Evolutionary conservation across 1,140 invertebrate genomes (phyloP).

Genomic region (Luehdorfia chinensis): DNA sequence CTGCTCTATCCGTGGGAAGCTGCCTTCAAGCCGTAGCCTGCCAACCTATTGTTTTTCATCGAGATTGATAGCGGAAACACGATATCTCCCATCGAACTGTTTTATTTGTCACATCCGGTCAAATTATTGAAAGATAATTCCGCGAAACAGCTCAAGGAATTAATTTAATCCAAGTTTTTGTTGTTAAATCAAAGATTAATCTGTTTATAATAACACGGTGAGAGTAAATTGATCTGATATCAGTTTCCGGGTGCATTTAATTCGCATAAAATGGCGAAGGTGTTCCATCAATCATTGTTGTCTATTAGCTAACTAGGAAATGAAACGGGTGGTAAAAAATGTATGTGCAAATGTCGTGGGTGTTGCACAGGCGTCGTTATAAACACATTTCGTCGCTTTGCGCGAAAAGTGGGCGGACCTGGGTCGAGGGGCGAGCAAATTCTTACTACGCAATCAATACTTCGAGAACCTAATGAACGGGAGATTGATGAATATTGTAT

Average conservation of each 20-base stretch:
- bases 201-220: slow-evolving; percentile 46
- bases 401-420: slow-evolving; percentile 55
- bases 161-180: slow-evolving; percentile 26
- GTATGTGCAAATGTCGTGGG: slow-evolving; percentile 47
- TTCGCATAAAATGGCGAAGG: slow-evolving; percentile 25
- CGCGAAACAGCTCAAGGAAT: slow-evolving; percentile 24
- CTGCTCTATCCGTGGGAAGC: slow-evolving; percentile 29
- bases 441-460: slow-evolving; percentile 40
- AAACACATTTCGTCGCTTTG: slow-evolving; percentile 58
- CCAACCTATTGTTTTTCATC: slow-evolving; percentile 47
- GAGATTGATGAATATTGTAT: slow-evolving; percentile 48
- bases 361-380: slow-evolving; percentile 59
- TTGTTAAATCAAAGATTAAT: slow-evolving; percentile 42
- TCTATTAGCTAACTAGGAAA: slow-evolving; percentile 60
- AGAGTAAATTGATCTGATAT: slow-evolving; percentile 25
- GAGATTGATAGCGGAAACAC: slow-evolving; percentile 63
- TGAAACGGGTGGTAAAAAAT: slow-evolving; percentile 35
- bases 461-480: slow-evolving; percentile 48
- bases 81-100: slow-evolving; percentile 40
- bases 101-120: slow-evolving; percentile 61
- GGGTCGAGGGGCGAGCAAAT: slow-evolving; percentile 25
- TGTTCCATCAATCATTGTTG: slow-evolving; percentile 51
- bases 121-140: slow-evolving; percentile 38
- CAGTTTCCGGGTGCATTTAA: slow-evolving; percentile 29
- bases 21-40: slow-evolving; percentile 20